phyloP scores from a whole-genome alignment of 1,140 invertebrate species.

The Pygmarrhopalites habei region DNA sequence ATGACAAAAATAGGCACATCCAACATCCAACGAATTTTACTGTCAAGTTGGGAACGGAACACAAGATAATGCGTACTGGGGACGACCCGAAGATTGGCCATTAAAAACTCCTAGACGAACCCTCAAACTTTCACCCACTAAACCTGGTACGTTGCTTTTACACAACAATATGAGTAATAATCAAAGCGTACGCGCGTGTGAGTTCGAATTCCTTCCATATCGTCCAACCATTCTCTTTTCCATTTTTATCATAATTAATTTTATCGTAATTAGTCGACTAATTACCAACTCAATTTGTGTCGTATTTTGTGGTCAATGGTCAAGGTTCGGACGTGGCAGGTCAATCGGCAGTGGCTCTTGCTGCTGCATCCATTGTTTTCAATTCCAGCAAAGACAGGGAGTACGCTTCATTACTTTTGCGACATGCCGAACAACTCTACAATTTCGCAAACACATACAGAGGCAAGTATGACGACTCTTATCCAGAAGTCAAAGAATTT shows the following conservation, averaged over 20 bases:
- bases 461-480: slow-evolving; percentile 53
- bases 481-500: slow-evolving; percentile 50
- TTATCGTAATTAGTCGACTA: background rate
- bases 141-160: no score
- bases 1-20: slow-evolving; percentile 42
- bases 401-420: slow-evolving; percentile 48
- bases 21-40: slow-evolving; percentile 50
- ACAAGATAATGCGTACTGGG: slow-evolving; percentile 53
- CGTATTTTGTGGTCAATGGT: no score
- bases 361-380: slow-evolving; percentile 50
- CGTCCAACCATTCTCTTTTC: no score
- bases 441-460: slow-evolving; percentile 52
- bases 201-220: no score
- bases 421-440: slow-evolving; percentile 53
- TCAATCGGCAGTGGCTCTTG: slow-evolving; percentile 56
- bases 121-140: slow-evolving; percentile 51
- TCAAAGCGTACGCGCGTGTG: no score
- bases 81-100: slow-evolving; percentile 51
- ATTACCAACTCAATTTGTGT: background rate
- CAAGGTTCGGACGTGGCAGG: slow-evolving; percentile 56
- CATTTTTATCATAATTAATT: background rate
- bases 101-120: slow-evolving; percentile 54
- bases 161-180: no score
- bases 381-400: slow-evolving; percentile 43
- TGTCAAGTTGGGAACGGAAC: slow-evolving; percentile 55